Evolutionary conservation across 2,797 vertebrate species (phyloP).

Genomic region (Spinus olivaceus): DNA sequence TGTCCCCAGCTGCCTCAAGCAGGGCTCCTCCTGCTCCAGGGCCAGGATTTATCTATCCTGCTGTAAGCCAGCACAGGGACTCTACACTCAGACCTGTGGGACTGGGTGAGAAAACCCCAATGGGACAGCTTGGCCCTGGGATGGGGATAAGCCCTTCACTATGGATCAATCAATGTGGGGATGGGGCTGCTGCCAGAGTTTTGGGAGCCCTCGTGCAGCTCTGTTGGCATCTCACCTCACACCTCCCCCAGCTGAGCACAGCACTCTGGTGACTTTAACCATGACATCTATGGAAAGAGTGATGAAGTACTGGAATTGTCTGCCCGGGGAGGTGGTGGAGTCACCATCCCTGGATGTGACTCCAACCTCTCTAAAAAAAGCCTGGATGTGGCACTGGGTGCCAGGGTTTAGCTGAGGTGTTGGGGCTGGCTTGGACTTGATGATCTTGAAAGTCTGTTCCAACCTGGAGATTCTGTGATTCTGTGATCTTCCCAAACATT

Average conservation of each 20-base stretch:
- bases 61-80: neutral
- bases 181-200: neutral
- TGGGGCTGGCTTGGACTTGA: rapidly evolving
- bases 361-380: too few relatives aligned
- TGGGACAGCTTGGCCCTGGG: neutral
- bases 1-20: neutral
- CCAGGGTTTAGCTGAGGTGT: neutral
- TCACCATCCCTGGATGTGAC: neutral
- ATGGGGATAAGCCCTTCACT: neutral
- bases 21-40: neutral
- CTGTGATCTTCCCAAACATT: neutral
- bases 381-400: neutral
- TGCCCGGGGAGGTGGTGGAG: neutral
- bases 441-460: neutral
- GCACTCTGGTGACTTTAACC: neutral
- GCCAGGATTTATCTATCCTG: neutral
- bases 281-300: neutral
- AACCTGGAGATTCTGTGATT: too few relatives aligned
- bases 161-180: rapidly evolving
- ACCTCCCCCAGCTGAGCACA: neutral
- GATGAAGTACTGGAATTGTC: neutral
- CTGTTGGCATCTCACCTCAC: rapidly evolving
- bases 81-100: neutral
- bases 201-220: neutral
- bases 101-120: rapidly evolving